Percentiles rank a stretch among this genome's conserved stretches.
phyloP scores from a whole-genome alignment of 2,113 vertebrate species.

The Eupsittula cactorum region DNA sequence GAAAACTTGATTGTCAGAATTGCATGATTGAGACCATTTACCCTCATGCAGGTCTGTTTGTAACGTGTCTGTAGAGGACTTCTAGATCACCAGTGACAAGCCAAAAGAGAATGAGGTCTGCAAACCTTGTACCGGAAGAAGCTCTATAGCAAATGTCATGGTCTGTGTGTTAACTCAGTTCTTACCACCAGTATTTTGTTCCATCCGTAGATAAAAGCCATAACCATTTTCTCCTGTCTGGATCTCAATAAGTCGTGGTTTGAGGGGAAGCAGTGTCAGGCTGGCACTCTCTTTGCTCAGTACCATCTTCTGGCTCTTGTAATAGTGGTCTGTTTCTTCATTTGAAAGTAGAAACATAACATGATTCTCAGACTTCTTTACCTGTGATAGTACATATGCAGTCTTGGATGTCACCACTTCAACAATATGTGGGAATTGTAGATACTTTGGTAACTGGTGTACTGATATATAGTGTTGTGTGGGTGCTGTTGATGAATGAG shows the following conservation, averaged over 20 bases:
- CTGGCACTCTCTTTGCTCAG: conserved; percentile 77
- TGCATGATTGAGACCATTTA: not conserved
- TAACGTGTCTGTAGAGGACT: not conserved
- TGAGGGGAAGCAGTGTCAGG: conserved; percentile 78
- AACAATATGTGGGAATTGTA: not conserved
- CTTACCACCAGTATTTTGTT: conserved; percentile 74
- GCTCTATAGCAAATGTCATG: not conserved
- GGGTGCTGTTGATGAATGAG: not conserved
- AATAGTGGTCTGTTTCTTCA: conserved; percentile 79
- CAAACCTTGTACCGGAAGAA: not conserved
- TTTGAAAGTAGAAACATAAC: conserved; percentile 86
- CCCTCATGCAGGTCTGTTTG: not conserved
- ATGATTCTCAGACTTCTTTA: conserved; percentile 78
- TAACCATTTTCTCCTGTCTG: conserved; percentile 82
- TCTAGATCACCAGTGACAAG: not conserved
- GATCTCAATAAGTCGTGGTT: conserved; percentile 80
- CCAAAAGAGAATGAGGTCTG: not conserved
- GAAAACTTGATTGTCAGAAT: not conserved
- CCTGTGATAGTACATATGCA: conserved; percentile 58
- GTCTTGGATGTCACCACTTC: conserved; percentile 5
- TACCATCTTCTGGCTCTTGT: conserved; percentile 66
- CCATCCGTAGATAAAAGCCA: conserved; percentile 84
- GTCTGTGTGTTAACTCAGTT: not conserved
- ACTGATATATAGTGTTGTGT: not conserved
- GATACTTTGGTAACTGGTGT: not conserved